A percentile compares a stretch with the other conserved stretches of the same genome.
phyloP scores from a whole-genome alignment of 2,888 invertebrate species.

The Platerodrilus igneus region DNA sequence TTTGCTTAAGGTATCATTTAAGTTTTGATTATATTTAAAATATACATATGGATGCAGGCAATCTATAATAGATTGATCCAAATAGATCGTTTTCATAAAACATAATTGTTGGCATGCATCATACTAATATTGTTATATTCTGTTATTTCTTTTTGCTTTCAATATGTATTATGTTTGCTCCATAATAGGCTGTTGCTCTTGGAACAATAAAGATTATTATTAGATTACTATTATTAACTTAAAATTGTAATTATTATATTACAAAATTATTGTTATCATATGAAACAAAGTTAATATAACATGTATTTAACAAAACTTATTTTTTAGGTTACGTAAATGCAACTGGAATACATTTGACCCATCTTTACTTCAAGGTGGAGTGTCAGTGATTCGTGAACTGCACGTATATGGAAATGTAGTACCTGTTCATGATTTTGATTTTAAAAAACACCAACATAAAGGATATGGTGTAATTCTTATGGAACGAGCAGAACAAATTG shows the following conservation, averaged over 20 bases:
- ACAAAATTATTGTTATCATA: background rate
- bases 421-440: slow-evolving; percentile 81
- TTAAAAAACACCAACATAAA: slow-evolving; percentile 98
- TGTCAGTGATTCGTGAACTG: slow-evolving; percentile 92
- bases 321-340: slow-evolving; percentile 40
- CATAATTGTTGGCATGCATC: too few species aligned
- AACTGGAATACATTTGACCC: slow-evolving; percentile 49
- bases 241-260: background rate
- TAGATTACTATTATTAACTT: too few species aligned
- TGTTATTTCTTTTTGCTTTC: too few species aligned
- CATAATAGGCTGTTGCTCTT: too few species aligned
- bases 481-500: slow-evolving; percentile 97
- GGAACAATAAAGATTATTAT: too few species aligned
- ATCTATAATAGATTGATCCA: too few species aligned
- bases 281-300: background rate
- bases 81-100: too few species aligned
- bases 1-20: too few species aligned
- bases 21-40: too few species aligned
- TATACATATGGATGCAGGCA: too few species aligned
- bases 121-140: too few species aligned
- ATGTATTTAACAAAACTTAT: slow-evolving; percentile 12
- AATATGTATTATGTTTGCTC: too few species aligned
- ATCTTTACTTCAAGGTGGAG: slow-evolving; percentile 49
- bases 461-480: slow-evolving; percentile 97
- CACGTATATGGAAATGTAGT: slow-evolving; percentile 99